Percentiles rank a stretch among this genome's conserved stretches.
phyloP scores from a whole-genome alignment of 1,140 invertebrate genomes.

The Bombus sibiricus region DNA sequence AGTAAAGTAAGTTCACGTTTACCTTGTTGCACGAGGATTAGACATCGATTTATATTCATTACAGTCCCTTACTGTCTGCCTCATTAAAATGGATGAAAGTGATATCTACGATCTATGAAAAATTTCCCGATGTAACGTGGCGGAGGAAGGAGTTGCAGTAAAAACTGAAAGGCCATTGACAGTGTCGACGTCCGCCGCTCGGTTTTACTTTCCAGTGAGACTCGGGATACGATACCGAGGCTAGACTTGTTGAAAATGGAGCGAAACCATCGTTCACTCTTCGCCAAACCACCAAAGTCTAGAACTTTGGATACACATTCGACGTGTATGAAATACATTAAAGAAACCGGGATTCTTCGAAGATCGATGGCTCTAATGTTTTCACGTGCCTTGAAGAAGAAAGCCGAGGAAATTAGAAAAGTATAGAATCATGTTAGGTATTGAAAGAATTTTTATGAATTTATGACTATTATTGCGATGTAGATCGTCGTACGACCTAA shows the following conservation, averaged over 20 bases:
- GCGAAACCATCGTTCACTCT: neutral
- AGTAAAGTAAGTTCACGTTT: conserved; percentile 6
- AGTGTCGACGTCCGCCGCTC: neutral
- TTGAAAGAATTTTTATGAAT: neutral
- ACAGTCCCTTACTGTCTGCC: neutral
- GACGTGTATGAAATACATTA: conserved; percentile 5
- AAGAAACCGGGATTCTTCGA: neutral
- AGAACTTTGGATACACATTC: neutral
- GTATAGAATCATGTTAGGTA: neutral
- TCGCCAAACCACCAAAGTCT: neutral
- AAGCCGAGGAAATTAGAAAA: neutral
- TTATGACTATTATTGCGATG: neutral
- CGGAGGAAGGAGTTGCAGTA: no score
- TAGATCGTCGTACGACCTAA: no score
- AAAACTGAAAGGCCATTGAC: conserved; percentile 27
- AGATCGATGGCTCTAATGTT: neutral
- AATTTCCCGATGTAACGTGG: neutral
- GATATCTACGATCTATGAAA: conserved; percentile 35
- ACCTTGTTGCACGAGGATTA: conserved; percentile 17
- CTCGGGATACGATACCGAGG: neutral
- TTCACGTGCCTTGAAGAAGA: no score
- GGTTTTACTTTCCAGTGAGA: conserved; percentile 5
- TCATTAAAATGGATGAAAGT: conserved; percentile 39
- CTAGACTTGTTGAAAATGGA: neutral
- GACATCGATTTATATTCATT: conserved; percentile 28